A percentile compares a stretch with the other conserved stretches of the same genome.
These are phyloP conservation scores for Epinotia brunnichana DNA, from an alignment of 2,888 invertebrate species.

Conservation along the genomic window DNA sequence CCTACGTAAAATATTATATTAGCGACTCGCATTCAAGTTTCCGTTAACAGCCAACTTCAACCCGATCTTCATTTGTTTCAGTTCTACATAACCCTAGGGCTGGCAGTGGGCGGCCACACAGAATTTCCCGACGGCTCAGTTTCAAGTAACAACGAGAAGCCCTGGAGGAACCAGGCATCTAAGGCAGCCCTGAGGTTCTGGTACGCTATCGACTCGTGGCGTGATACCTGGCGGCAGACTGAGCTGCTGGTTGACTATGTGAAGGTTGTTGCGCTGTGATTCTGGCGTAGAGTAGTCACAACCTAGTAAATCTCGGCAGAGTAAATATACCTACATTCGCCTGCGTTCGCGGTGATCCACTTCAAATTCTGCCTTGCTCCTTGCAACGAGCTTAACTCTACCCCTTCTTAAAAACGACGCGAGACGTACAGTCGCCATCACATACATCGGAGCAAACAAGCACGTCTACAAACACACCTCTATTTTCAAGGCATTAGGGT, in stretches of 20 bases:
- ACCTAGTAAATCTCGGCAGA: too few species aligned
- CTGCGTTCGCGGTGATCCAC: too few species aligned
- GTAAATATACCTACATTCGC: too few species aligned
- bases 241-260: slow-evolving; percentile 85
- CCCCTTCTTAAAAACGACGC: too few species aligned
- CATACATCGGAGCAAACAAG: too few species aligned
- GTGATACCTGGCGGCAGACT: slow-evolving; percentile 82
- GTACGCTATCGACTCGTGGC: slow-evolving; percentile 82
- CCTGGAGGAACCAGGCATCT: slow-evolving; percentile 85
- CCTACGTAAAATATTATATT: too few species aligned
- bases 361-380: too few species aligned
- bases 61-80: slow-evolving; percentile 55
- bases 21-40: too few species aligned
- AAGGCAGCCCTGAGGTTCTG: slow-evolving; percentile 86
- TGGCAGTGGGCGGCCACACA: slow-evolving; percentile 87
- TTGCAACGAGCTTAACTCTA: too few species aligned
- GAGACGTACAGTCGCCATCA: too few species aligned
- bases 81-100: slow-evolving; percentile 87
- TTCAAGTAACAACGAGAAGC: slow-evolving; percentile 78
- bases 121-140: slow-evolving; percentile 85
- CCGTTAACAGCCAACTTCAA: background rate
- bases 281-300: background rate
- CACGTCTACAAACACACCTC: too few species aligned
- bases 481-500: too few species aligned
- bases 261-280: slow-evolving; percentile 81